Percentiles rank a stretch among this genome's conserved stretches.
These are phyloP conservation scores for Actenoides lindsayi DNA, from an alignment of 2,113 vertebrate genomes.

Conservation along the genomic window DNA sequence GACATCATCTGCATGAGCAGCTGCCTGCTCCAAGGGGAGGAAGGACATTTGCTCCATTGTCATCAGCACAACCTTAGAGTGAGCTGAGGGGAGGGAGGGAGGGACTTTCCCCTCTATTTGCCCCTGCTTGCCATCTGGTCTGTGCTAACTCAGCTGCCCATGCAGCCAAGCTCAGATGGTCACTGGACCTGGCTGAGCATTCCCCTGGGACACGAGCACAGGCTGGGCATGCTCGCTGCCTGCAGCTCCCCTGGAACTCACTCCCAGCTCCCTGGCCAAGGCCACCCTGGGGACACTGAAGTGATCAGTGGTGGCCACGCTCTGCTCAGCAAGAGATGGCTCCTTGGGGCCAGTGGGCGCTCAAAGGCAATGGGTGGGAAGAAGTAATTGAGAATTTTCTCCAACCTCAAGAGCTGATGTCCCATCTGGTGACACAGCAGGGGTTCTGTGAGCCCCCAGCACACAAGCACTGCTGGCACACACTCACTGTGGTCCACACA, in stretches of 20 bases:
- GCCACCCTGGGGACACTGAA: background rate
- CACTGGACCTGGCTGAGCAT: fast-evolving
- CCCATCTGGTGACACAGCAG: background rate
- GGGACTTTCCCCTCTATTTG: background rate
- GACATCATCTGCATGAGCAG: background rate
- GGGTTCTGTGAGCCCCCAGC: background rate
- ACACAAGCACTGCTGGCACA: no score
- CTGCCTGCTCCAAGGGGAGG: fast-evolving
- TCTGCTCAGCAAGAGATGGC: background rate
- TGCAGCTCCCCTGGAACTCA: background rate
- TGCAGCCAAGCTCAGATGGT: fast-evolving
- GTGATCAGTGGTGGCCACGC: background rate
- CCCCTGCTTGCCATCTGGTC: background rate
- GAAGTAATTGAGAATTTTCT: background rate
- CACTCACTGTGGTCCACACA: background rate
- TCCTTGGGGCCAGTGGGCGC: background rate
- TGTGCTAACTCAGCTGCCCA: fast-evolving
- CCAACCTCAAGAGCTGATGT: background rate
- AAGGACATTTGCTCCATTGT: background rate
- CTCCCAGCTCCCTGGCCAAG: background rate
- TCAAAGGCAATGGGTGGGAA: background rate
- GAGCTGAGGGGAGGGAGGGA: background rate
- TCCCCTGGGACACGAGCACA: fast-evolving
- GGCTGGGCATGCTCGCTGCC: background rate
- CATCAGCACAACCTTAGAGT: background rate